phyloP scores from a whole-genome alignment of 2,888 invertebrate genomes.

The Flexamia atlantica region DNA sequence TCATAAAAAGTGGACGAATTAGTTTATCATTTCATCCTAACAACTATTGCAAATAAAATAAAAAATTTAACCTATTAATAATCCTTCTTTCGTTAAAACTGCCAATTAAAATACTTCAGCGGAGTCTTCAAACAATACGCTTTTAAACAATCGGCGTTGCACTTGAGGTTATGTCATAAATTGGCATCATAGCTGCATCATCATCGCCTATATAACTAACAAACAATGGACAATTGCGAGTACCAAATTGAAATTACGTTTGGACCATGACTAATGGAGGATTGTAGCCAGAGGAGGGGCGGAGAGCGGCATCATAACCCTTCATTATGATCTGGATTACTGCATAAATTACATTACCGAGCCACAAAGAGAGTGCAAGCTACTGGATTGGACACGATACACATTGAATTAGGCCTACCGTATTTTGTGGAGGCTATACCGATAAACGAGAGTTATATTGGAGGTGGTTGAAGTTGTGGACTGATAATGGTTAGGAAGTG shows the following conservation, averaged over 20 bases:
- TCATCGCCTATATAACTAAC: constrained; percentile 28
- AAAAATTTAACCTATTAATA: too few species aligned
- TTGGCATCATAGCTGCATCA: constrained; percentile 4
- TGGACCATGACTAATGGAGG: constrained; percentile 27
- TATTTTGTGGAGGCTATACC: too few species aligned
- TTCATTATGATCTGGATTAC: constrained; percentile 36
- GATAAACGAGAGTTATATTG: too few species aligned
- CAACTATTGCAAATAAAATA: too few species aligned
- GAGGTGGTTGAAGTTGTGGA: too few species aligned
- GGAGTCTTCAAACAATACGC: too few species aligned
- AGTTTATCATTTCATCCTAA: too few species aligned
- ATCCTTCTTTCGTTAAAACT: too few species aligned
- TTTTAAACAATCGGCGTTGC: background rate
- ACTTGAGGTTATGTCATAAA: background rate
- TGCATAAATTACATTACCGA: constrained; percentile 9
- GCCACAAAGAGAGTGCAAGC: background rate
- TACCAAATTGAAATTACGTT: constrained; percentile 41
- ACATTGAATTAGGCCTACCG: background rate
- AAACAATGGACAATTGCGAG: constrained; percentile 42
- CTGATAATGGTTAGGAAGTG: too few species aligned
- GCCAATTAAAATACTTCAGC: too few species aligned
- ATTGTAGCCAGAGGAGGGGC: background rate
- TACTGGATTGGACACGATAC: background rate
- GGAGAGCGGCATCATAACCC: background rate
- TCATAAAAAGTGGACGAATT: too few species aligned